Conservation (phyloP, 2,113 vertebrate genomes). For the Corvus cornix region DNA sequence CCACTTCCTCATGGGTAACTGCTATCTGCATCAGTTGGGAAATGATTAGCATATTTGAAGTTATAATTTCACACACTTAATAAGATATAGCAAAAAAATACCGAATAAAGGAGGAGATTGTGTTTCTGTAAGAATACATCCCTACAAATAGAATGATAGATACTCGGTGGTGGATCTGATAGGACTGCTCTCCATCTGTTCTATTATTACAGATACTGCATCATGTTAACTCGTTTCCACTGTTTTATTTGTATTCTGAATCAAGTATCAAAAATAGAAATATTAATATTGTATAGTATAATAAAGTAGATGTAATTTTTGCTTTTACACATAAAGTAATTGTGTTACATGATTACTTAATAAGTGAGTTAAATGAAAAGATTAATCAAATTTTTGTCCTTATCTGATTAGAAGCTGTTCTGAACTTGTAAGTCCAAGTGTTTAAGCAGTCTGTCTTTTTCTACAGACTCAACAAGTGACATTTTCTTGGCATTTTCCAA, state of each 20-base stretch:
- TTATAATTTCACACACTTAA: neutral
- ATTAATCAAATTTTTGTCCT: neutral
- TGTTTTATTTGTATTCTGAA: neutral
- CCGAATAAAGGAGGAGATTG: neutral
- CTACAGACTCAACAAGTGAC: neutral
- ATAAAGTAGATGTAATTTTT: neutral
- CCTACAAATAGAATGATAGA: neutral
- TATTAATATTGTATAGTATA: neutral
- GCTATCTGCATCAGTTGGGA: slow-evolving; percentile 77
- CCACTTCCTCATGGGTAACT: slow-evolving; percentile 72
- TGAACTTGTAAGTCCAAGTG: neutral
- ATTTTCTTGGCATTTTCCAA: neutral
- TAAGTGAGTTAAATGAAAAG: neutral
- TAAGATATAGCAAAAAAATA: neutral
- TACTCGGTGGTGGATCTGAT: neutral
- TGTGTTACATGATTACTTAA: neutral
- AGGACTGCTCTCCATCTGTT: neutral
- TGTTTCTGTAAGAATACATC: neutral
- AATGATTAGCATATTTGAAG: neutral
- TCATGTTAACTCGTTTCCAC: neutral
- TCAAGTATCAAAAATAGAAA: neutral
- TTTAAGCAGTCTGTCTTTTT: neutral
- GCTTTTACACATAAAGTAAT: neutral
- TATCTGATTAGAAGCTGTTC: neutral
- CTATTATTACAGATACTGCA: neutral